Percentiles rank a stretch among this genome's conserved stretches.
phyloP scores from a whole-genome alignment of 2,888 invertebrate species.

The Pogonocherus hispidulus region DNA sequence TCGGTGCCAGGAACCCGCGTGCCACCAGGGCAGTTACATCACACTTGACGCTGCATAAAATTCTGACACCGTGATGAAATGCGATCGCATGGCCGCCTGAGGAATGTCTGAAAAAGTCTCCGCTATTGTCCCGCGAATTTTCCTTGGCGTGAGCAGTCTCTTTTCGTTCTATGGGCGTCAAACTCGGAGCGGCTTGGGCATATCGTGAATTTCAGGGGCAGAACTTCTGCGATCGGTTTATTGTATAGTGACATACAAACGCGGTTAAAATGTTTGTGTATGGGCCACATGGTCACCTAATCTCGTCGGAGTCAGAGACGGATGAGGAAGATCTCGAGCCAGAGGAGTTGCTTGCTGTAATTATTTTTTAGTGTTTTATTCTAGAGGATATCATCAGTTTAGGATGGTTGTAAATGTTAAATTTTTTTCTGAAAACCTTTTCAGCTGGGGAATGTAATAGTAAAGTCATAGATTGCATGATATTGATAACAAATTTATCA shows the following conservation, averaged over 20 bases:
- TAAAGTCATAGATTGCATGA: too few relatives aligned
- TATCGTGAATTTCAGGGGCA: too few relatives aligned
- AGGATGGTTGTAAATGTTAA: too few relatives aligned
- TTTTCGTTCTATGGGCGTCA: not conserved
- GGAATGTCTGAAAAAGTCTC: not conserved
- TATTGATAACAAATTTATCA: too few relatives aligned
- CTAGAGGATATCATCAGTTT: not conserved
- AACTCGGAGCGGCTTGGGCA: not conserved
- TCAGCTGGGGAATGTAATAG: too few relatives aligned
- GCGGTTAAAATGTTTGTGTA: constrained; percentile 60
- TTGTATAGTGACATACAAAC: not conserved
- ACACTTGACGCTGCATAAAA: constrained; percentile 58
- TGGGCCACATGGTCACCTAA: constrained; percentile 55
- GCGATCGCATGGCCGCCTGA: constrained; percentile 44
- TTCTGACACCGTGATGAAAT: constrained; percentile 53
- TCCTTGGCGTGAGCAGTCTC: constrained; percentile 1
- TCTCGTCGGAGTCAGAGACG: constrained; percentile 53
- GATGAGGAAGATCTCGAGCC: constrained; percentile 60
- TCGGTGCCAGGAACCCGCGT: constrained; percentile 61
- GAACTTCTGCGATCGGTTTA: too few relatives aligned
- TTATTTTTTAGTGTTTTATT: constrained; percentile 4
- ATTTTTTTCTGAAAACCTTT: too few relatives aligned
- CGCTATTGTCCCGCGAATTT: constrained; percentile 3
- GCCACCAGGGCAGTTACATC: constrained; percentile 52
- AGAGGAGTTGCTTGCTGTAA: constrained; percentile 59